These are phyloP conservation scores for Pachyseris speciosa DNA, from an alignment of 64 coral and sea anemone species.

Conservation along the genomic window DNA sequence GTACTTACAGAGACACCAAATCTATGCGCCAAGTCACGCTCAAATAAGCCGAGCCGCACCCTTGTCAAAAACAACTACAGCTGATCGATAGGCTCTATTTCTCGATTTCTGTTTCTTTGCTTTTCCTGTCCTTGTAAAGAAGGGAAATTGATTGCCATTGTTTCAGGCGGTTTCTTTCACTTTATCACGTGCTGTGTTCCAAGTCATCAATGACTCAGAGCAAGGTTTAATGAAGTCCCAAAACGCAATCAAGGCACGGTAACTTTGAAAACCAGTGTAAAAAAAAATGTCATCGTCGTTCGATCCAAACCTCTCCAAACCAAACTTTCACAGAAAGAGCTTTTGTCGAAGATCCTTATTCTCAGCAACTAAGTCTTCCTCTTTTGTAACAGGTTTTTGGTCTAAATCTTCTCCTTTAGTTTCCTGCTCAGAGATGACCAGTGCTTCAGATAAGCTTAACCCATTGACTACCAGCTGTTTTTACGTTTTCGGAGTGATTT, in stretches of 20 bases:
- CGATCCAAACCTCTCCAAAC: not conserved
- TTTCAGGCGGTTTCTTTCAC: not conserved
- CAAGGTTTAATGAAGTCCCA: not conserved
- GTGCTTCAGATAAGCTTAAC: not conserved
- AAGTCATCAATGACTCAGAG: not conserved
- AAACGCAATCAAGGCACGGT: not conserved
- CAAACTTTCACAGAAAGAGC: no score
- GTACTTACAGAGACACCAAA: no score
- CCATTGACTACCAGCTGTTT: no score
- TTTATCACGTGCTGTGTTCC: not conserved
- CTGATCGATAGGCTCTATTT: constrained; percentile 51
- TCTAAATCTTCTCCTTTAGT: not conserved
- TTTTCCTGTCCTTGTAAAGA: constrained; percentile 41
- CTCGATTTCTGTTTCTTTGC: constrained; percentile 25
- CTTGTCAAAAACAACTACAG: no score
- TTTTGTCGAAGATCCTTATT: not conserved
- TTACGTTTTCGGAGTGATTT: no score
- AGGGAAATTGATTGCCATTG: constrained; percentile 29
- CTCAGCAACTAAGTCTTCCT: constrained; percentile 11
- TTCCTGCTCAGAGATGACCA: not conserved
- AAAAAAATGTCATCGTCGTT: not conserved
- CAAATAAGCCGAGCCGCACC: no score
- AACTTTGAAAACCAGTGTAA: constrained; percentile 1
- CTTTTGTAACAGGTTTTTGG: not conserved
- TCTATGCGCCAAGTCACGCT: no score